A percentile compares a stretch with the other conserved stretches of the same genome.
Evolutionary conservation across 2,888 invertebrate species (phyloP).

Genomic region (Pomacea canaliculata): DNA sequence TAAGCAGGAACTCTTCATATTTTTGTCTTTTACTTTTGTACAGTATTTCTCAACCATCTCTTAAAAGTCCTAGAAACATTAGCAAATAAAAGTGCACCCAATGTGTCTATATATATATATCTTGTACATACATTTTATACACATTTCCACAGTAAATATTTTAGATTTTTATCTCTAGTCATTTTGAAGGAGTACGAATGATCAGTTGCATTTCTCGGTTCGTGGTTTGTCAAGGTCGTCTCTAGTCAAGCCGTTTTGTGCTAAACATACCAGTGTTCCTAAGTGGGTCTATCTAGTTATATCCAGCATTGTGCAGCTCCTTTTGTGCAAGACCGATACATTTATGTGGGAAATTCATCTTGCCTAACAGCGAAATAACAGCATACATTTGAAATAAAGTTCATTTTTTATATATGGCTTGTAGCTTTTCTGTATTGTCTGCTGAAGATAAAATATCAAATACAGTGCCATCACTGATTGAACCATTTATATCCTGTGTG

Average conservation of each 20-base stretch:
- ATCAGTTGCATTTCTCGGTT: not conserved
- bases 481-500: too few relatives aligned
- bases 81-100: not conserved
- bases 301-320: too few relatives aligned
- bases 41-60: too few relatives aligned
- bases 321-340: not conserved
- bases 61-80: too few relatives aligned
- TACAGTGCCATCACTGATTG: too few relatives aligned
- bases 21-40: too few relatives aligned
- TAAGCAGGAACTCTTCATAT: too few relatives aligned
- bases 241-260: not conserved
- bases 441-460: too few relatives aligned
- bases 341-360: not conserved
- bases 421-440: not conserved
- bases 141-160: not conserved
- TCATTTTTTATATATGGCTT: conserved; percentile 4
- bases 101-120: not conserved
- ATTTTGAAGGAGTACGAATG: not conserved
- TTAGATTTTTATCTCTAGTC: not conserved
- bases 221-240: too few relatives aligned
- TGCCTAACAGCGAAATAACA: conserved; percentile 13
- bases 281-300: too few relatives aligned
- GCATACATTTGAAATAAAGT: conserved; percentile 18
- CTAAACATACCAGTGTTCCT: not conserved
- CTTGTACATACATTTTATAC: not conserved